Base-by-base conservation (phyloP, 2,113 vertebrate genomes). In the Abramis brama region DNA sequence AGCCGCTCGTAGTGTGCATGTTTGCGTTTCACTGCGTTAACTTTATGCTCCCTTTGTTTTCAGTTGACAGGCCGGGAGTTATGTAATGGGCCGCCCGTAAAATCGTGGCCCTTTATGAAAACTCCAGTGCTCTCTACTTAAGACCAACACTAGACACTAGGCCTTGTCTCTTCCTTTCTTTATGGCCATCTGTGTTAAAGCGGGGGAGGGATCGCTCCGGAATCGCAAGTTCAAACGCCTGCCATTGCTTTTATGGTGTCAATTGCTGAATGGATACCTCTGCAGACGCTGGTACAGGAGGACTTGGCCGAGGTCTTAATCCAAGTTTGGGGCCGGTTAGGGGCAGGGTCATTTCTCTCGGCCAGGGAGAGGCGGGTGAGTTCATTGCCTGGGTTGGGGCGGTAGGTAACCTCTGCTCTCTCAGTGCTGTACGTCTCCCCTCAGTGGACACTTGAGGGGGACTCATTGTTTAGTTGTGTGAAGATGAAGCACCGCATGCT, bases 11-110 rank as follows among this genome's bases (percentile, higher is more conserved):
- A 85, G 91, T 83, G 86, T 91, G 89, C 66, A 39, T 93, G 90
- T 94, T 93, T 93, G 92, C 71, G 93, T 95, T 95, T 94, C 92
- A 86, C 88, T 88, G 91, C 91, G 88, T 95, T 94, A 94, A 94
- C 93, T 95, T 95, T 92, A 94, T 91, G 91, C 93, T 90, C 91
- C 90, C 92, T 92, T 93, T 95, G 93, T 94, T 91, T 93, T 92
- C 86, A 86, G 88, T 89, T 83, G 90, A 93, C 88, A 89, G 88
- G 90, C 87, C 60, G 89, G 94, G 93, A 82, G 92, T 94, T 93
- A 94, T 94, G 93, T 93, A 88, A 93, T 85, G 88, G 91, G 90
- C 88, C 91, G 17, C 79, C 90, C 91, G 88, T 95, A 94, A 95
- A 91, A 94, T 87, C 77, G 47, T 83, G 36, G 88, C 88, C 77